A percentile compares a stretch with the other conserved stretches of the same genome.
Conservation (phyloP, 2,888 invertebrate species). For the Hesperia comma region DNA sequence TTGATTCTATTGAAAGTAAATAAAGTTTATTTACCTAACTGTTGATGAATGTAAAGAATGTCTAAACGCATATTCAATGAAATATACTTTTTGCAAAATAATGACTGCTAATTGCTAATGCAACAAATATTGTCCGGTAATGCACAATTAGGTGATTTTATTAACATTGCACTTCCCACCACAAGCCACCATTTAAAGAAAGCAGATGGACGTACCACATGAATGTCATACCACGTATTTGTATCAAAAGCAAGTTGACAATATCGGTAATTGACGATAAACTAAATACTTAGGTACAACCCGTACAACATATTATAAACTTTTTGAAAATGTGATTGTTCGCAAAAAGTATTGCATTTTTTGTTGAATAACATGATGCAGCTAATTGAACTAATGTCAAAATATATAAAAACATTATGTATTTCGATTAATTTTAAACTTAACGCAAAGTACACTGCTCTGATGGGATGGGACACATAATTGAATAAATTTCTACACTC, state of each 20-base stretch:
- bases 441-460: slow-evolving; percentile 17
- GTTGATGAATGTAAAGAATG: slow-evolving; percentile 44
- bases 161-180: slow-evolving; percentile 30
- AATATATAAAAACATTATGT: slow-evolving; percentile 6
- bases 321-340: too few relatives aligned
- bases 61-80: slow-evolving; percentile 48
- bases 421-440: background rate
- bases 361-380: background rate
- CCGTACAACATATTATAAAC: too few relatives aligned
- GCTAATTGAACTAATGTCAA: background rate
- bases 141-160: slow-evolving; percentile 34
- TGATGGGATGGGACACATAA: slow-evolving; percentile 25
- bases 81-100: slow-evolving; percentile 19
- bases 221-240: slow-evolving; percentile 12
- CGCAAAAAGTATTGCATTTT: background rate
- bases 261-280: background rate
- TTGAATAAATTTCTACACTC: slow-evolving; percentile 28
- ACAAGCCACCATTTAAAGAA: slow-evolving; percentile 11
- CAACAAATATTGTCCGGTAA: slow-evolving; percentile 36
- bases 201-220: slow-evolving; percentile 37
- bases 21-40: slow-evolving; percentile 40
- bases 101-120: slow-evolving; percentile 24
- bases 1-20: slow-evolving; percentile 51
- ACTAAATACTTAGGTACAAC: too few relatives aligned
- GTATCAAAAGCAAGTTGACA: background rate